Conservation (phyloP, 2,888 invertebrate species). For the Dynastes maya region DNA sequence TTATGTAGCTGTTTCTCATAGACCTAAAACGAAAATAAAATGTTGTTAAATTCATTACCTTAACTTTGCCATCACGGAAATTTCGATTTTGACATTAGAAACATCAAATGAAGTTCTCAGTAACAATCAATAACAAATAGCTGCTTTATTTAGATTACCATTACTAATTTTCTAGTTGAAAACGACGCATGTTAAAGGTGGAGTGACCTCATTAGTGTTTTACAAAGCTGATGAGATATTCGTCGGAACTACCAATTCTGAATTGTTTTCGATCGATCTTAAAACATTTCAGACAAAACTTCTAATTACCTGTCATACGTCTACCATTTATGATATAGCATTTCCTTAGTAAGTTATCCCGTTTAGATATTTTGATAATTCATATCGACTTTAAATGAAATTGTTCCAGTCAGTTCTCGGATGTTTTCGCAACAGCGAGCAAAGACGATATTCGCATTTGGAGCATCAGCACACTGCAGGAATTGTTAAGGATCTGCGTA, state of each 20-base stretch:
- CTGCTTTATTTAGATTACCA: neutral
- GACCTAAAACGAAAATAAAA: too few relatives aligned
- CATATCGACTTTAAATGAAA: too few relatives aligned
- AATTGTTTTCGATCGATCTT: constrained; percentile 85
- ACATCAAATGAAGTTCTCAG: too few relatives aligned
- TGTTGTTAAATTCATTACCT: too few relatives aligned
- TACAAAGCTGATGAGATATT: constrained; percentile 77
- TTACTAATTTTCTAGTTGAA: constrained; percentile 67
- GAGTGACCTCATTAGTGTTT: constrained; percentile 83
- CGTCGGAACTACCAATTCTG: constrained; percentile 84
- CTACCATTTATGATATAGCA: constrained; percentile 84
- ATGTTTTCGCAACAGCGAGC: constrained; percentile 91
- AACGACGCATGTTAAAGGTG: constrained; percentile 75
- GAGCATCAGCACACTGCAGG: constrained; percentile 83
- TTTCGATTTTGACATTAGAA: too few relatives aligned
- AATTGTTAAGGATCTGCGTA: constrained; percentile 87
- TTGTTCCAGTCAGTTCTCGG: constrained; percentile 79
- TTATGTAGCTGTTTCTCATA: too few relatives aligned
- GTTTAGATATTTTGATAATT: neutral
- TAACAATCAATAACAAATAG: too few relatives aligned
- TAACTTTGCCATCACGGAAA: too few relatives aligned
- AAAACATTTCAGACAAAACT: constrained; percentile 80
- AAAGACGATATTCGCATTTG: constrained; percentile 90
- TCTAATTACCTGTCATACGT: constrained; percentile 87
- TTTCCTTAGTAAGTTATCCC: constrained; percentile 82